These are phyloP conservation scores for Carcinoscorpius rotundicauda DNA, from an alignment of 1,140 invertebrate genomes.

Conservation along the genomic window DNA sequence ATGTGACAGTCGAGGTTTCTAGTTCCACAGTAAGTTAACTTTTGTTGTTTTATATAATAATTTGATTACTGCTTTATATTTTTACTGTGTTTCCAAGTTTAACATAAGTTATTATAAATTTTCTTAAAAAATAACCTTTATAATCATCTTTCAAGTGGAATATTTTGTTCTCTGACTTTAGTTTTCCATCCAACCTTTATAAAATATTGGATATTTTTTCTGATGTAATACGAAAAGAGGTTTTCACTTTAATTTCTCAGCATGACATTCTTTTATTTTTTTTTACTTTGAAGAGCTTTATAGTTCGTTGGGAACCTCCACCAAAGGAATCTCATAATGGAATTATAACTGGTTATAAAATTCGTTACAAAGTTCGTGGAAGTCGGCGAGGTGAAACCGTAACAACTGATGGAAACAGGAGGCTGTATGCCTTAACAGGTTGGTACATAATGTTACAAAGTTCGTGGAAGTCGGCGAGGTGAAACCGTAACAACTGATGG, in stretches of 20 bases:
- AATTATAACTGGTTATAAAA: slow-evolving; percentile 87
- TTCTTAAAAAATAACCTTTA: background rate
- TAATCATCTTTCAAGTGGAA: background rate
- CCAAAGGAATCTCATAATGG: slow-evolving; percentile 71
- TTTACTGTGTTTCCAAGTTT: background rate
- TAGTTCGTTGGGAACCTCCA: slow-evolving; percentile 79
- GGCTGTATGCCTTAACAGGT: slow-evolving; percentile 55
- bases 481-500: slow-evolving; percentile 68
- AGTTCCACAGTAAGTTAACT: slow-evolving; percentile 46
- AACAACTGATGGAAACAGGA: slow-evolving; percentile 71
- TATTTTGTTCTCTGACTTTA: background rate
- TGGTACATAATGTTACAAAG: slow-evolving; percentile 46
- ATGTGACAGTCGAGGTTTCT: slow-evolving; percentile 72
- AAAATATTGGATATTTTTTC: too few species aligned
- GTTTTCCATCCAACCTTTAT: background rate
- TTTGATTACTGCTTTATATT: background rate
- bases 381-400: slow-evolving; percentile 41
- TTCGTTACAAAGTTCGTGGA: slow-evolving; percentile 58
- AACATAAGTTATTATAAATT: background rate
- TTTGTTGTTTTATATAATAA: background rate
- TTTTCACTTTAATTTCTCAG: too few species aligned
- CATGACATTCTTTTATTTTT: background rate
- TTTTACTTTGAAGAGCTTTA: slow-evolving; percentile 13
- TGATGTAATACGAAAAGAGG: too few species aligned
- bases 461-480: slow-evolving; percentile 31